Conservation (phyloP, 2,797 vertebrate species). For the Urocyon cinereoargenteus region DNA sequence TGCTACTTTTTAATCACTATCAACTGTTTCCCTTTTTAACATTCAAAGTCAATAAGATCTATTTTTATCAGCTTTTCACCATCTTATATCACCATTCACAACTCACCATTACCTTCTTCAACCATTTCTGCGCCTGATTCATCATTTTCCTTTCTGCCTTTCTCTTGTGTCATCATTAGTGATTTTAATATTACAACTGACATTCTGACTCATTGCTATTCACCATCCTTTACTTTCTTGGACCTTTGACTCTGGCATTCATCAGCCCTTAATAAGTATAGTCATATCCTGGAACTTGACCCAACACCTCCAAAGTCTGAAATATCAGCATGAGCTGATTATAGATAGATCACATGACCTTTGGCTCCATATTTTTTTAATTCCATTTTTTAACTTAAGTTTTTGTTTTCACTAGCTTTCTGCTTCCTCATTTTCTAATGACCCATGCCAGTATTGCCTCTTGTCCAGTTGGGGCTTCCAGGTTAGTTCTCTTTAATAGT, state of each 20-base stretch:
- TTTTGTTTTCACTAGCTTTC: neutral
- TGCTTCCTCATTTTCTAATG: neutral
- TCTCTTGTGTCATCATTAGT: conserved; percentile 1
- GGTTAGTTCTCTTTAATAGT: neutral
- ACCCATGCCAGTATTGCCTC: neutral
- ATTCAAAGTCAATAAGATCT: neutral
- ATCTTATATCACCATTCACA: neutral
- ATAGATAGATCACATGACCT: neutral
- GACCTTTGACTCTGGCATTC: neutral
- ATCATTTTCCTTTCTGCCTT: neutral
- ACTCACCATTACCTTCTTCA: neutral
- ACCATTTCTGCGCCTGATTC: neutral
- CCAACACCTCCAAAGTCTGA: neutral
- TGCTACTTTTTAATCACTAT: neutral
- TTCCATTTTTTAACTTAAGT: neutral
- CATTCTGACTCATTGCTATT: neutral
- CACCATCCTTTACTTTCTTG: neutral
- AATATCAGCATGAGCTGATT: neutral
- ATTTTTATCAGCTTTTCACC: neutral
- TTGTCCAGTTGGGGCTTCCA: neutral
- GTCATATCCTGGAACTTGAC: conserved; percentile 54
- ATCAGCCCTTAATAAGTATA: neutral
- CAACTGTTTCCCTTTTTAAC: neutral
- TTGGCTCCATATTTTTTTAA: neutral
- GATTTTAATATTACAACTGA: neutral